Evolutionary conservation across 2,888 invertebrate genomes (phyloP), one percentile per base, ranked within the genome.

Genomic region (Drosophila tripunctata): DNA sequence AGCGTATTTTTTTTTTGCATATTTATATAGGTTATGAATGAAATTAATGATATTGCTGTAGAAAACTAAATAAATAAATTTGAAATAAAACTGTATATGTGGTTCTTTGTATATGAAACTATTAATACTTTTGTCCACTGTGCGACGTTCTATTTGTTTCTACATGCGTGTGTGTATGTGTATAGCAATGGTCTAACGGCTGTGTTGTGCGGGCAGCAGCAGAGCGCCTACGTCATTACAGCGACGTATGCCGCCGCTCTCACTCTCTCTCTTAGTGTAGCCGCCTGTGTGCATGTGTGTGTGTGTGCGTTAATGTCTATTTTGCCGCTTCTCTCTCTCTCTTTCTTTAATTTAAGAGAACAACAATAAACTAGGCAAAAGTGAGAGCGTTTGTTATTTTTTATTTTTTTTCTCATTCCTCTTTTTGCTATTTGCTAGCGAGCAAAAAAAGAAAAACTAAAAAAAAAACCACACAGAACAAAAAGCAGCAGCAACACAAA

Each of bases 171-270:
- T 33, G 15, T 50, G 22, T 52, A 14, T 56, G 43, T 47, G 45
- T 43, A 22, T 40, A 22, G 47, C 19, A 22, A 47, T 45, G 60
- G 36, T 24, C 48, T 50, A 50, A 50, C 35, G 48, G 10, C 47
- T 22, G 21, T 35, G 38, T 17, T 12, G 69, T 22, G 70, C 36
- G 40, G 45, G 24, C n/a, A n/a, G n/a, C n/a, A n/a, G n/a, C 51
- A 4, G 17, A 12, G 21, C 50, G 65, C 40, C 31, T 47, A 60
- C 66, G 70, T 70, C 61, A 70, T 47, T 58, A 65, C 55, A n/a
- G 40, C 57, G 41, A 70, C 55, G 30, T 71, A 54, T 33, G 35
- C 45, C 36, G 24, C n/a, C 30, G 24, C 52, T 58, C 36, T 55
- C 47, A 43, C 17, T 44, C 33, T 44, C 33, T 15, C n/a, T 43